Conservation (phyloP, 2,113 vertebrate species). For the Toxotes jaculatrix region DNA sequence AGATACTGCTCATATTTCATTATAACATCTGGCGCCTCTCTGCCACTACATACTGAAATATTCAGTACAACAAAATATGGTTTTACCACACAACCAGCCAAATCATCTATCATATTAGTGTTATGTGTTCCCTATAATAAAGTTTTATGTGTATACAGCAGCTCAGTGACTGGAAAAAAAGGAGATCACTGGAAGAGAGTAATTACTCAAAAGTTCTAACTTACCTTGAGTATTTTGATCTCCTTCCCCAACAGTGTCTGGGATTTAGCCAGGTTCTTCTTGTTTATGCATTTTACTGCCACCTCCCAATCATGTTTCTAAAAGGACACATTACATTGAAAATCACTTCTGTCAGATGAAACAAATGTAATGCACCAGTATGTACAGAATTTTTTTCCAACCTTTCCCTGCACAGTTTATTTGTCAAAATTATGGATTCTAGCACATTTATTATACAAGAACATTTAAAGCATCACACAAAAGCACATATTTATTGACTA, state of each 20-base stretch:
- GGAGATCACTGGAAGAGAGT: not conserved
- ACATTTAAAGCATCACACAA: not conserved
- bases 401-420: not conserved
- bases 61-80: not conserved
- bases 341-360: not conserved
- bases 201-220: not conserved
- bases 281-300: constrained; percentile 98
- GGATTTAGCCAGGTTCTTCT: constrained; percentile 97
- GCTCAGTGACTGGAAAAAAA: not conserved
- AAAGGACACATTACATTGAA: not conserved
- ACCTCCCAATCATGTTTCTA: constrained; percentile 98
- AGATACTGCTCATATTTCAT: not conserved
- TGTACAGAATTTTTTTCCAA: not conserved
- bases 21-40: not conserved
- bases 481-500: not conserved
- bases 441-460: not conserved
- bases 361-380: not conserved
- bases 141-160: not conserved
- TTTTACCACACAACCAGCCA: not conserved
- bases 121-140: not conserved
- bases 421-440: not conserved
- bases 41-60: not conserved
- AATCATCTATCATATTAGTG: not conserved
- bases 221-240: constrained; percentile 99
- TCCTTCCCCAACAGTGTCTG: constrained; percentile 97